Evolutionary conservation across 2,113 vertebrate genomes (phyloP).

Genomic region (Scophthalmus maximus): DNA sequence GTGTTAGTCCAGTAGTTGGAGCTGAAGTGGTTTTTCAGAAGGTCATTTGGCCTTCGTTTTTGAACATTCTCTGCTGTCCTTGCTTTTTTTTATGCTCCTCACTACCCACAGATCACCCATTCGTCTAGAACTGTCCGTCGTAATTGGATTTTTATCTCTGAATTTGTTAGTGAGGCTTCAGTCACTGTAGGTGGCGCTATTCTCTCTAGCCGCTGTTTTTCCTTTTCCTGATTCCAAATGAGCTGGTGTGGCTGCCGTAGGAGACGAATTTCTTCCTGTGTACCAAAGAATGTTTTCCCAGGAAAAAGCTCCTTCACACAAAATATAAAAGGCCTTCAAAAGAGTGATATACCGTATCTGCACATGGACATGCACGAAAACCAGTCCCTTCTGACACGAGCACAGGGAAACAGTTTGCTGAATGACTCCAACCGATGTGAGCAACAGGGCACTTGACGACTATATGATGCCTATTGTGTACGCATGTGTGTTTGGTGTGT

Average conservation of each 20-base stretch:
- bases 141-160: neutral
- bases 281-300: constrained; percentile 5
- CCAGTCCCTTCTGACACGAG: neutral
- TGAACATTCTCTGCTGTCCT: too few species aligned
- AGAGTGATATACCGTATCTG: neutral
- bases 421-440: constrained; percentile 16
- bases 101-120: neutral
- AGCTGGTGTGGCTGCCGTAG: constrained; percentile 3
- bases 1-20: neutral
- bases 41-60: too few species aligned
- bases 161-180: neutral
- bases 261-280: constrained; percentile 24
- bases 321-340: neutral
- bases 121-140: neutral
- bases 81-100: neutral
- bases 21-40: neutral
- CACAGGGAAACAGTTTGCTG: neutral
- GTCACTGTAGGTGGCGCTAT: neutral
- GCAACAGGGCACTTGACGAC: constrained; percentile 15
- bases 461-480: constrained; percentile 40
- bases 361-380: neutral
- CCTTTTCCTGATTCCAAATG: neutral
- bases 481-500: constrained; percentile 7
- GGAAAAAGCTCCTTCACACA: constrained; percentile 30
- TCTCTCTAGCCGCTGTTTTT: constrained; percentile 5